These are phyloP conservation scores for Plotosus lineatus DNA, from an alignment of 2,113 vertebrate genomes.

Conservation along the genomic window DNA sequence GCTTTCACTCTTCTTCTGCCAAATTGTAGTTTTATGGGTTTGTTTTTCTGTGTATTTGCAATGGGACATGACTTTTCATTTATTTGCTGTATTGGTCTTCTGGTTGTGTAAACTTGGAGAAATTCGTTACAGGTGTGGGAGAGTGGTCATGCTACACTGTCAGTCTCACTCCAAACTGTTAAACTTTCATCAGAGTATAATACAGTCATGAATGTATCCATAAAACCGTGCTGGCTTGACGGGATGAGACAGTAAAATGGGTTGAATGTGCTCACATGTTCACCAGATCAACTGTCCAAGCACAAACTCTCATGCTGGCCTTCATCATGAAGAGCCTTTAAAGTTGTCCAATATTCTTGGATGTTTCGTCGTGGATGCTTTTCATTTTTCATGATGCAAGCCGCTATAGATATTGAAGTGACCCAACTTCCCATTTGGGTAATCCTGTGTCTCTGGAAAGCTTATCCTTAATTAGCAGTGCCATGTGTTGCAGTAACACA, in stretches of 20 bases:
- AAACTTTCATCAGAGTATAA: not conserved
- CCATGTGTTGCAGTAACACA: conserved; percentile 30
- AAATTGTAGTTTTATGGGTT: conserved; percentile 44
- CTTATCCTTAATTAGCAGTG: conserved; percentile 48
- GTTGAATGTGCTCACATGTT: conserved; percentile 18
- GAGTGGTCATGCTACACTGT: not conserved
- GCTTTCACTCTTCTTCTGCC: not conserved
- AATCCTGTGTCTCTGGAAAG: conserved; percentile 43
- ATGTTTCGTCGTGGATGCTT: not conserved
- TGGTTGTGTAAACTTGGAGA: conserved; percentile 17
- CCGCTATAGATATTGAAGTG: conserved; percentile 16
- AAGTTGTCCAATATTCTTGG: not conserved
- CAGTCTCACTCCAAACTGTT: not conserved
- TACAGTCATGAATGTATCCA: not conserved
- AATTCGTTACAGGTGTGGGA: conserved; percentile 36
- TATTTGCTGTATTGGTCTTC: conserved; percentile 16
- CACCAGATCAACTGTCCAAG: not conserved
- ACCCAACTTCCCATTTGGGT: conserved; percentile 24
- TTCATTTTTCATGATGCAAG: conserved; percentile 29
- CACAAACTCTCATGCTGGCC: conserved; percentile 7
- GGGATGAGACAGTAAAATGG: conserved; percentile 9
- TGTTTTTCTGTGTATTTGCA: conserved; percentile 40
- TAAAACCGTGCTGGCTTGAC: conserved; percentile 6
- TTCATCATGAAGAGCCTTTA: not conserved
- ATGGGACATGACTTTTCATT: conserved; percentile 37